Percentiles rank a stretch among this genome's conserved stretches.
Conservation (phyloP, 2,797 vertebrate genomes). For the Neopelma chrysocephalum region DNA sequence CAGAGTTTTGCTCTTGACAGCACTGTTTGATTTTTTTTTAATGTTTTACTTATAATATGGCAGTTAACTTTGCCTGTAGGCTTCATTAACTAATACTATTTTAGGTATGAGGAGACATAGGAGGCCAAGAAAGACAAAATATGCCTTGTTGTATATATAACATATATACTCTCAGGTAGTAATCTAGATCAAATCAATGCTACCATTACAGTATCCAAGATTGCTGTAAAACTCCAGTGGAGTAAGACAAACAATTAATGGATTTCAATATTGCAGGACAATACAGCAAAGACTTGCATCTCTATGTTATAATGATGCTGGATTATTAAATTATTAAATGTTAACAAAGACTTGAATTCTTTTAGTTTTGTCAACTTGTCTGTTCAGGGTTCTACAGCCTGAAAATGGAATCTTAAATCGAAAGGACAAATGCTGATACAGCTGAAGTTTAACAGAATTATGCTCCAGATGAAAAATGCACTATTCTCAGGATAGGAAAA, state of each 20-base stretch:
- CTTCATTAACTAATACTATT: neutral
- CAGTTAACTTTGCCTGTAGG: neutral
- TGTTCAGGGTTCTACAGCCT: neutral
- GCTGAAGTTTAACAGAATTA: neutral
- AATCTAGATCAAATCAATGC: neutral
- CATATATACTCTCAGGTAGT: neutral
- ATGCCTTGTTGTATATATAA: neutral
- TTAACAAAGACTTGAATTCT: neutral
- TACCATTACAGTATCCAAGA: neutral
- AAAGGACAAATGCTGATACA: neutral
- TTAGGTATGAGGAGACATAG: neutral
- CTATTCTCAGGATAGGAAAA: neutral
- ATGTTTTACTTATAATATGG: neutral
- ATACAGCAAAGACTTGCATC: neutral
- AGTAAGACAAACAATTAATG: neutral
- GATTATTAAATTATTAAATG: neutral
- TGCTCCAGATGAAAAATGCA: neutral
- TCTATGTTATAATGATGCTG: rapidly evolving
- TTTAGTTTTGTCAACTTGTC: neutral
- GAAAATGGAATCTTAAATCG: neutral
- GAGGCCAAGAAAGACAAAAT: neutral
- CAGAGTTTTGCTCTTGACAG: neutral
- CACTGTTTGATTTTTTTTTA: neutral
- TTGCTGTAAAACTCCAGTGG: neutral
- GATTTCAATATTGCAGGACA: neutral